phyloP scores from a whole-genome alignment of 2,888 invertebrate species.

The Eupeodes latifasciatus region DNA sequence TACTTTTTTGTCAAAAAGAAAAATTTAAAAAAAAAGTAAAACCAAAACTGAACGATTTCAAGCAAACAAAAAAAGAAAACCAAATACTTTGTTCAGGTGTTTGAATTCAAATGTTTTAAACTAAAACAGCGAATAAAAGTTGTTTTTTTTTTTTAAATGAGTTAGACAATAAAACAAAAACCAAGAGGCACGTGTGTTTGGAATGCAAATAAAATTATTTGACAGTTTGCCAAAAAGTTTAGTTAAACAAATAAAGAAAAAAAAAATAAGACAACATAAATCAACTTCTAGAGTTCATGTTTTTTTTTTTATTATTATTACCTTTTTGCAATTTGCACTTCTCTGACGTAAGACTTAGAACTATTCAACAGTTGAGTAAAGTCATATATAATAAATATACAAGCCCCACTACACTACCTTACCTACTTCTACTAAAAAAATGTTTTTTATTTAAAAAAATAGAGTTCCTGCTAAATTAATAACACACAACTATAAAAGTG shows the following conservation, averaged over 20 bases:
- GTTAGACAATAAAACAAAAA: slow-evolving; percentile 21
- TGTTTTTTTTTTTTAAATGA: not conserved
- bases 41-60: not conserved
- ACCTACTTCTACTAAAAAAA: too few relatives aligned
- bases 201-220: slow-evolving; percentile 13
- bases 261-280: not conserved
- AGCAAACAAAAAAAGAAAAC: not conserved
- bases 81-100: slow-evolving; percentile 20
- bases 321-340: slow-evolving; percentile 16
- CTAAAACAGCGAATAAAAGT: not conserved
- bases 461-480: not conserved
- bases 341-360: slow-evolving; percentile 15
- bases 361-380: not conserved
- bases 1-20: not conserved
- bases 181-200: slow-evolving; percentile 10
- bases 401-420: not conserved
- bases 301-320: not conserved
- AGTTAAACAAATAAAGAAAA: not conserved
- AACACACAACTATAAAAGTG: slow-evolving; percentile 30
- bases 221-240: slow-evolving; percentile 25
- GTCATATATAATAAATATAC: not conserved
- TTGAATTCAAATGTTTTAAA: not conserved
- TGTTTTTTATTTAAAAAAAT: not conserved
- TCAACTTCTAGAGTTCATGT: slow-evolving; percentile 1
- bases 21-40: not conserved